Evolutionary conservation across 2,888 invertebrate genomes (phyloP).

Genomic region (Hyposoter dolosus): DNA sequence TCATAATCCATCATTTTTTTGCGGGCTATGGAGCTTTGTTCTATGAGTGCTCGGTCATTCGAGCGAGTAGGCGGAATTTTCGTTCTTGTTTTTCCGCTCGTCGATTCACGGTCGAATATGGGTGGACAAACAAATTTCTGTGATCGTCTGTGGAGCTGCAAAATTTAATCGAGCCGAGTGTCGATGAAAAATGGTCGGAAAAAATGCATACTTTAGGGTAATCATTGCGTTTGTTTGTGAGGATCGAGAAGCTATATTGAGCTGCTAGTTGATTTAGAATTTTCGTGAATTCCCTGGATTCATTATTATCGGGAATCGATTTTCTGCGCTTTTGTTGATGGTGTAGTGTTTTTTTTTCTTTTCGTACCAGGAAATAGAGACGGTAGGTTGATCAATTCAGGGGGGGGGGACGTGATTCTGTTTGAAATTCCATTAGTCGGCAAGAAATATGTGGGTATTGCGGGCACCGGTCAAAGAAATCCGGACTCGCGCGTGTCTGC

Average conservation of each 20-base stretch:
- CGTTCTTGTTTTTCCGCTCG: background rate
- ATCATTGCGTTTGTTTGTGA: background rate
- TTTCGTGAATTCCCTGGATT: background rate
- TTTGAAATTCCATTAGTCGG: constrained; percentile 25
- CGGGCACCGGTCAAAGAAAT: constrained; percentile 69
- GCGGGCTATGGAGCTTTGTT: background rate
- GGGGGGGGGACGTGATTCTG: background rate
- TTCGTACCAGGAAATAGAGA: background rate
- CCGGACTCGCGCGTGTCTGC: constrained; percentile 53
- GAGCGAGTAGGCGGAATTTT: background rate
- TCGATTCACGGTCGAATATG: constrained; percentile 1
- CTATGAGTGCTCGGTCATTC: background rate
- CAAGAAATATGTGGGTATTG: constrained; percentile 43
- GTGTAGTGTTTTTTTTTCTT: background rate
- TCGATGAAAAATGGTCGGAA: background rate
- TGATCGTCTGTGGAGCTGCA: background rate
- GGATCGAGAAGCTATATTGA: background rate
- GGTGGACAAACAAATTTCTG: background rate
- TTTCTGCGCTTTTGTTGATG: background rate
- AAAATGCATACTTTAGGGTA: background rate
- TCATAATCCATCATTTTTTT: constrained; percentile 52
- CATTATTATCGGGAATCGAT: background rate
- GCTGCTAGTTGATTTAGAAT: background rate
- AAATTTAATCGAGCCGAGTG: background rate
- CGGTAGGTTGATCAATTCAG: background rate